Conservation (phyloP, 2,888 invertebrate genomes). For the Rhyacophila evoluta region DNA sequence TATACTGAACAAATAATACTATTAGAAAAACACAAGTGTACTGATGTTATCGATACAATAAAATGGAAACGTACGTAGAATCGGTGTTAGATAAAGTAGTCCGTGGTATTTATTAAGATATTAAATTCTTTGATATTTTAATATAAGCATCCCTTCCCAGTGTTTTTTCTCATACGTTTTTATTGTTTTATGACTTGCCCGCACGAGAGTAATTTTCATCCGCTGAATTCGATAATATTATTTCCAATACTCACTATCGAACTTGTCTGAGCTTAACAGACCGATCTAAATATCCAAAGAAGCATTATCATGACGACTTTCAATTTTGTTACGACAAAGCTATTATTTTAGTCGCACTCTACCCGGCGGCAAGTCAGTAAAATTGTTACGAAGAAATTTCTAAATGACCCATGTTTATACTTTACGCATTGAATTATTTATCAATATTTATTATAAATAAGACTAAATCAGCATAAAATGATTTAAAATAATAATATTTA, state of each 20-base stretch:
- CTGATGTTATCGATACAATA: too few species aligned
- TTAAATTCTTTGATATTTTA: neutral
- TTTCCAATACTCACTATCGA: neutral
- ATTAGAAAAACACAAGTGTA: too few species aligned
- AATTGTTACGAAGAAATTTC: too few species aligned
- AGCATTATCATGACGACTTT: neutral
- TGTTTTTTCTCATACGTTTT: neutral
- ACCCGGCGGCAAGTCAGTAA: neutral
- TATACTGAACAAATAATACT: too few species aligned
- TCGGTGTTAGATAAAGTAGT: too few species aligned
- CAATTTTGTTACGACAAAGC: neutral
- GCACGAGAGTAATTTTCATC: neutral
- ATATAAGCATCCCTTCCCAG: neutral
- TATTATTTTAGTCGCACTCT: neutral
- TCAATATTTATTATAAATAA: too few species aligned
- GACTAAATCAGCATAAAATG: too few species aligned
- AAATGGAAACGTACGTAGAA: too few species aligned
- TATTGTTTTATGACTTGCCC: neutral
- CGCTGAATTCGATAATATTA: constrained; percentile 1
- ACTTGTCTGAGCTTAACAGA: neutral
- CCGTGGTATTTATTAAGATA: too few species aligned
- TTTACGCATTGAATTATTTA: too few species aligned
- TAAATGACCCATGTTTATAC: too few species aligned
- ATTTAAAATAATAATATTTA: too few species aligned
- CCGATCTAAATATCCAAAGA: neutral